Base-by-base conservation (phyloP, 2,888 invertebrate species). In the Drosophila algonquin region DNA sequence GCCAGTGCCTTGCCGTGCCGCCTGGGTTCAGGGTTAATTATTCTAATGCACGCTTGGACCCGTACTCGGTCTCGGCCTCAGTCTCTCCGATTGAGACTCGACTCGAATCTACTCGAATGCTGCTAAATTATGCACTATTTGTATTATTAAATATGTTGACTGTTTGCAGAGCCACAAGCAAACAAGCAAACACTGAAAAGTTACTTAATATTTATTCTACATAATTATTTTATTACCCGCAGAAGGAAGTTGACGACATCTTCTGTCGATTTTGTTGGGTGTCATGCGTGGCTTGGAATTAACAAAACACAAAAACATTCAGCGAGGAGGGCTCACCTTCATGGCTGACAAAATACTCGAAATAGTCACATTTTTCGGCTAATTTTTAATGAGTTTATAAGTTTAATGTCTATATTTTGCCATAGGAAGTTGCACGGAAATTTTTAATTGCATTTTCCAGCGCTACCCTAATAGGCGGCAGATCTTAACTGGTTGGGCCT, bases 171-270 rank as follows among this genome's bases (percentile, higher is more conserved):
- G 30, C 16, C 45, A n/a, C 30, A 18, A 18, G 10, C 14, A 18
- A 24, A n/a, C 30, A 18, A 18, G 10, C 14, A 18, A 24, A 40
- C 27, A 32, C 52, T 16, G 16, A 10, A 46, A 52, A 73, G 70
- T 80, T 86, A 71, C 76, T 89, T 87, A 84, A 87, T 89, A 83
- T 83, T 83, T 83, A 79, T 89, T 85, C 81, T 87, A 71, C 88
- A 87, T 83, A 79, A 81, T 75, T 87, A 89, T 87, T 83, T 81
- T 68, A 87, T 89, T 87, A 77, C 16, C 35, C 40, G 40, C 24
- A 9, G 82, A 79, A 89, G 83, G 89, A 83, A 89, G 89, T 87
- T 87, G 83, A 89, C 83, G 86, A 87, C 82, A 83, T 83, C 68
- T 63, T 59, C 62, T 70, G 78, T 63, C 65, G 70, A 69, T 75